phyloP scores from a whole-genome alignment of 2,113 vertebrate genomes.

The Herpetotheres cachinnans region DNA sequence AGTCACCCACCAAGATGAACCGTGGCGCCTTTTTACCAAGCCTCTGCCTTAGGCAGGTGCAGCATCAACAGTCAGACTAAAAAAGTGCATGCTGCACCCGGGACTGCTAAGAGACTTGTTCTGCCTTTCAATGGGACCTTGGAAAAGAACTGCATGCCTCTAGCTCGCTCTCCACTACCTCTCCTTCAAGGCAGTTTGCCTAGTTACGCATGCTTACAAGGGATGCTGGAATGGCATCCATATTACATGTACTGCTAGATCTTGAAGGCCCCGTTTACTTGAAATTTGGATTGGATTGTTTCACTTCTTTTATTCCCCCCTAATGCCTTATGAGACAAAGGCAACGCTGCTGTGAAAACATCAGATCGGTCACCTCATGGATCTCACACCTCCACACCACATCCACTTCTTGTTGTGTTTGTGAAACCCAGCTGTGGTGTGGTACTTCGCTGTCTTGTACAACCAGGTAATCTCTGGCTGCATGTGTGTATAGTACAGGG shows the following conservation, averaged over 20 bases:
- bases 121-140: background rate
- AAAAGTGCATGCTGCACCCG: background rate
- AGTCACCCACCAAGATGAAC: background rate
- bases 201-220: background rate
- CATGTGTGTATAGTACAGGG: fast-evolving
- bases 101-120: background rate
- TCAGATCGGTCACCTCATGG: background rate
- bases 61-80: background rate
- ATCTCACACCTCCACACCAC: background rate
- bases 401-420: background rate
- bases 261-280: background rate
- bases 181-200: background rate
- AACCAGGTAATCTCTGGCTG: background rate
- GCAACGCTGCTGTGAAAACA: background rate
- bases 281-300: background rate
- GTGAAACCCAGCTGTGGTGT: background rate
- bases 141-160: background rate
- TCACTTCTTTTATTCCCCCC: background rate
- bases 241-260: background rate
- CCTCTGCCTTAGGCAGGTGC: background rate
- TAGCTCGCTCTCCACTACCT: background rate
- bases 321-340: background rate
- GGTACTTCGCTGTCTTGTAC: background rate
- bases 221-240: background rate
- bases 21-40: background rate